phyloP scores from a whole-genome alignment of 2,113 vertebrate genomes.

The Micromys minutus region DNA sequence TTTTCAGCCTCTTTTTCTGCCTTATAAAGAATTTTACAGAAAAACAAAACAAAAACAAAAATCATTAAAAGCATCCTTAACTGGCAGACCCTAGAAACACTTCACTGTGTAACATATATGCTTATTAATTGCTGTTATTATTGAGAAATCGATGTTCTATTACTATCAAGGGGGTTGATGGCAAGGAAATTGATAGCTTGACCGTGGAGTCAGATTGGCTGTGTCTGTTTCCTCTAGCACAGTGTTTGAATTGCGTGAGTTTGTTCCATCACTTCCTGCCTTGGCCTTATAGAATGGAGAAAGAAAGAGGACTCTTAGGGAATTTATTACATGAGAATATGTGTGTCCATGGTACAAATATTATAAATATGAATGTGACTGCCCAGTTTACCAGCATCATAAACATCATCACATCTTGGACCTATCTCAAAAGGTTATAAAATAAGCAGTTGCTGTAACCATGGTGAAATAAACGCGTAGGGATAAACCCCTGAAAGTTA shows the following conservation, averaged over 20 bases:
- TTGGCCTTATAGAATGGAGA: neutral
- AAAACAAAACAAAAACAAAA: neutral
- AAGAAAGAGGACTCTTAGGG: neutral
- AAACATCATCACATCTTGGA: neutral
- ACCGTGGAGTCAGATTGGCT: neutral
- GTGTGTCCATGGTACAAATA: neutral
- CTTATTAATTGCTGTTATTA: neutral
- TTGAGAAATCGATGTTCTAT: neutral
- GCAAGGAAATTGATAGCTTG: neutral
- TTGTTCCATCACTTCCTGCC: neutral
- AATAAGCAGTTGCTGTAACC: neutral
- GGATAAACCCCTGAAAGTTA: neutral
- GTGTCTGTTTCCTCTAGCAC: neutral
- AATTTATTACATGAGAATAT: conserved; percentile 32
- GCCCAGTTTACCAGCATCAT: neutral
- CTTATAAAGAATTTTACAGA: neutral
- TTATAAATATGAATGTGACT: conserved; percentile 7
- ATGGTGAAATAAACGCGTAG: neutral
- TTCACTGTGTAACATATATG: neutral
- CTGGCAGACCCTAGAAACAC: conserved; percentile 2
- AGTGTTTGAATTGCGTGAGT: neutral
- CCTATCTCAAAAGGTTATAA: neutral
- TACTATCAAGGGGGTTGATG: neutral
- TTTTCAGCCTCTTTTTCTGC: conserved; percentile 20
- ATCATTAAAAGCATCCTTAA: neutral